Evolutionary conservation across 1,140 invertebrate species (phyloP), one percentile per base, ranked within the genome.

Genomic region (Solenopsis invicta): DNA sequence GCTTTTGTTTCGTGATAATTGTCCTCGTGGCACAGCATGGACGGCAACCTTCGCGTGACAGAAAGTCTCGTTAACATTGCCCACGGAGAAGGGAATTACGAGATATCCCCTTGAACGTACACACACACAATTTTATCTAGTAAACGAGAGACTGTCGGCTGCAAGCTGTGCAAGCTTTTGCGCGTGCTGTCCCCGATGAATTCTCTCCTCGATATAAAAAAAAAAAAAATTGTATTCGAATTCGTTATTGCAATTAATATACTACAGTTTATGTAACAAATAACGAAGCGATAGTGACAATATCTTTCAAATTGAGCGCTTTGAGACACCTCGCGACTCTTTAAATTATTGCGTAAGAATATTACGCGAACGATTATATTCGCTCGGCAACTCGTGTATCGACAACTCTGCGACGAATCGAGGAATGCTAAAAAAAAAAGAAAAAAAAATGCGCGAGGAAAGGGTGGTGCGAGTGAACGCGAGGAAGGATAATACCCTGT

Each of bases 391-490:
- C 29, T 29, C 29, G 52, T n/a, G 34, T 81, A 69, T 71, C 52
- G 52, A 61, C 50, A 16, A 45, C 2, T 48, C 12, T 24, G 12
- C 24, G 34, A 34, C 37, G 50, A 37, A 71, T 37, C 29, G 69
- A 75, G 48, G 37, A 85, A 64, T 54, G 34, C 48, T 29, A 52
- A 78, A 66, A 69, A 77, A 84, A n/a, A n/a, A n/a, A n/a, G n/a
- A n/a, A n/a, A n/a, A n/a, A n/a, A n/a, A 85, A 75, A 37, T 48
- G 74, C 61, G 24, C 21, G 59, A 21, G 69, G 64, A 59, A 84
- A 75, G 77, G 75, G 59, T 61, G 61, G 67, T 78, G 64, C 67
- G 78, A 87, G 45, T 72, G 87, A 89, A 89, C 88, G 89, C 88
- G 90, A 75, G 54, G 41, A 82, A 74, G 80, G 69, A 75, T 84